A percentile compares a stretch with the other conserved stretches of the same genome.
phyloP scores from a whole-genome alignment of 2,888 invertebrate genomes.

The Periphyllus acericola region DNA sequence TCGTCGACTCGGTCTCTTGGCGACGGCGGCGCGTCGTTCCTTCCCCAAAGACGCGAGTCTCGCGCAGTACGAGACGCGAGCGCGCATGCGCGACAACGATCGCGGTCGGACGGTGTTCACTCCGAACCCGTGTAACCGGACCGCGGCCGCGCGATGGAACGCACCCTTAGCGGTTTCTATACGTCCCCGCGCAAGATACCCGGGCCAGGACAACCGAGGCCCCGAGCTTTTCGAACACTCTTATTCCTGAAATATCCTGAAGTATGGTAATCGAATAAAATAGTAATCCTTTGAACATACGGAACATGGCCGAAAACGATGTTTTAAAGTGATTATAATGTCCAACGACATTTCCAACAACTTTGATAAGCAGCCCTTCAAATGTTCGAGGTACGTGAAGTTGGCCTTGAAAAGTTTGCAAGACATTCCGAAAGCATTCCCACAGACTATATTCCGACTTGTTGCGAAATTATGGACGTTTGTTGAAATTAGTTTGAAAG shows the following conservation, averaged over 20 bases:
- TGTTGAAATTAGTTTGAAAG: too few species aligned
- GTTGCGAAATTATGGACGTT: too few species aligned
- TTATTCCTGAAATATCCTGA: too few species aligned
- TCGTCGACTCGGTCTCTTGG: background rate
- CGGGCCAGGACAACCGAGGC: too few species aligned
- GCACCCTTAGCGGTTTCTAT: background rate
- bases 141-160: background rate
- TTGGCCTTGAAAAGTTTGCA: too few species aligned
- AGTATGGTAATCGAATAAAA: too few species aligned
- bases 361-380: too few species aligned
- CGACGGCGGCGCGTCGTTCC: background rate
- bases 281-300: too few species aligned
- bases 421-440: too few species aligned
- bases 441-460: too few species aligned
- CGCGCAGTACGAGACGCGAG: background rate
- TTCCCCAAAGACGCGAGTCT: background rate
- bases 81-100: constrained; percentile 14
- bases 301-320: background rate
- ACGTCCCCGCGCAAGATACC: background rate
- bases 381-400: too few species aligned
- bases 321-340: background rate
- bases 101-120: constrained; percentile 23
- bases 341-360: background rate
- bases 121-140: constrained; percentile 1
- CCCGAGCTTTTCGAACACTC: too few species aligned